phyloP scores from a whole-genome alignment of 2,113 vertebrate genomes.

The Myotis brandtii region DNA sequence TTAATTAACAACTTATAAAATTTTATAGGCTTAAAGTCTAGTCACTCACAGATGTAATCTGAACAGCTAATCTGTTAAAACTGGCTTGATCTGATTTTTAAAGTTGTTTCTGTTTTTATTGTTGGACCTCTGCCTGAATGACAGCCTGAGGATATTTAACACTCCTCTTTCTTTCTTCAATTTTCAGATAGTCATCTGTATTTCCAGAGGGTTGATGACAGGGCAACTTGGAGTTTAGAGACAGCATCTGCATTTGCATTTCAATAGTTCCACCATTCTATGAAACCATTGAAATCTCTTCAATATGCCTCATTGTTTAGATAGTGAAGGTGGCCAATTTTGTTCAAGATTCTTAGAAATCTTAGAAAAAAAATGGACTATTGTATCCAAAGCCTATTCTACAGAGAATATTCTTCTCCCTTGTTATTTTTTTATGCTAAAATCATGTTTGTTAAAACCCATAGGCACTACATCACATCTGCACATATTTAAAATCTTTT shows the following conservation, averaged over 20 bases:
- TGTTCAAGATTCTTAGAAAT: constrained; percentile 61
- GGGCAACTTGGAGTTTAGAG: constrained; percentile 49
- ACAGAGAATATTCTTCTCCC: not conserved
- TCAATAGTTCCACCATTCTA: constrained; percentile 60
- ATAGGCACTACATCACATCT: not conserved
- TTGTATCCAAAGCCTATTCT: not conserved
- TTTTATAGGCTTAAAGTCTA: constrained; percentile 32
- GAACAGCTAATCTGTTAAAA: constrained; percentile 43
- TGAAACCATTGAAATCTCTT: constrained; percentile 45
- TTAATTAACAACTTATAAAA: not conserved
- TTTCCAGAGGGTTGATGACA: constrained; percentile 48
- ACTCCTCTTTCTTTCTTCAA: constrained; percentile 38
- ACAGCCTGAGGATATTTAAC: not conserved
- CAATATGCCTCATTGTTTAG: constrained; percentile 46
- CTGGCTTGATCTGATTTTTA: constrained; percentile 12
- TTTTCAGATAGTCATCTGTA: constrained; percentile 30
- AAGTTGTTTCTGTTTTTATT: not conserved
- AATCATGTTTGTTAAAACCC: constrained; percentile 28
- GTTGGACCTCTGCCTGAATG: not conserved
- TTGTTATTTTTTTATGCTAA: not conserved
- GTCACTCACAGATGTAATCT: not conserved
- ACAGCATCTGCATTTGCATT: constrained; percentile 65
- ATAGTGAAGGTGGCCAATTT: constrained; percentile 62
- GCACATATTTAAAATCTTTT: not conserved
- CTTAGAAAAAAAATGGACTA: not conserved